These are phyloP conservation scores for Phyllostomus hastatus DNA, from an alignment of 2,113 vertebrate genomes.

Conservation along the genomic window DNA sequence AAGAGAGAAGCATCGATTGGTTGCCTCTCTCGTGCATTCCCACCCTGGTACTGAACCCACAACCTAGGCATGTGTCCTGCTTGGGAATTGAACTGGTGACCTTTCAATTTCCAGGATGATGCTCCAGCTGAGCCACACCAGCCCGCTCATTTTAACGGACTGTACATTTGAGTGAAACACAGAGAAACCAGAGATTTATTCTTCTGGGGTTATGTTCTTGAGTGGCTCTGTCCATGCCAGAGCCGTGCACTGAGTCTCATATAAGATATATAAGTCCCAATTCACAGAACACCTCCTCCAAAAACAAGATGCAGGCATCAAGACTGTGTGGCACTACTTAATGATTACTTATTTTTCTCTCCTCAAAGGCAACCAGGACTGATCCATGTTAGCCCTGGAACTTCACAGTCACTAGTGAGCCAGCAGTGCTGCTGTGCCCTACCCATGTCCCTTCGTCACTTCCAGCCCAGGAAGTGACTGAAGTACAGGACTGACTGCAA, in stretches of 20 bases:
- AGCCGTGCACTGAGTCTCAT: neutral
- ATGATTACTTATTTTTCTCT: neutral
- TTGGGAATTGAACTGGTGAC: no score
- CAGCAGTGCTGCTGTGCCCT: neutral
- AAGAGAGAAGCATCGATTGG: no score
- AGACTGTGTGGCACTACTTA: neutral
- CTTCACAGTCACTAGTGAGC: neutral
- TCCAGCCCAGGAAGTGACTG: neutral
- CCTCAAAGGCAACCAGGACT: neutral
- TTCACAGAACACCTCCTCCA: neutral
- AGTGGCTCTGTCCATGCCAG: neutral
- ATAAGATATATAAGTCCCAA: neutral
- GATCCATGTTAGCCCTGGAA: neutral
- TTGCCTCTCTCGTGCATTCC: no score
- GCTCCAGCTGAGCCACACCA: no score
- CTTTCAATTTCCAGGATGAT: no score
- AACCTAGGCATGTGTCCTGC: no score
- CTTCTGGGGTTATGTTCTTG: neutral
- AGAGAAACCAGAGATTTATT: conserved; percentile 33
- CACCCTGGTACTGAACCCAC: no score
- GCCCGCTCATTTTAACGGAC: neutral
- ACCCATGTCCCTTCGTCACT: no score
- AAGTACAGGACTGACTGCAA: rapidly evolving
- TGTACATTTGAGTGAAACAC: conserved; percentile 14
- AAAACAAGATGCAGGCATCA: neutral